Percentiles rank a stretch among this genome's conserved stretches.
These are phyloP conservation scores for Leptoclinus maculatus DNA, from an alignment of 2,797 vertebrate genomes.

Conservation along the genomic window DNA sequence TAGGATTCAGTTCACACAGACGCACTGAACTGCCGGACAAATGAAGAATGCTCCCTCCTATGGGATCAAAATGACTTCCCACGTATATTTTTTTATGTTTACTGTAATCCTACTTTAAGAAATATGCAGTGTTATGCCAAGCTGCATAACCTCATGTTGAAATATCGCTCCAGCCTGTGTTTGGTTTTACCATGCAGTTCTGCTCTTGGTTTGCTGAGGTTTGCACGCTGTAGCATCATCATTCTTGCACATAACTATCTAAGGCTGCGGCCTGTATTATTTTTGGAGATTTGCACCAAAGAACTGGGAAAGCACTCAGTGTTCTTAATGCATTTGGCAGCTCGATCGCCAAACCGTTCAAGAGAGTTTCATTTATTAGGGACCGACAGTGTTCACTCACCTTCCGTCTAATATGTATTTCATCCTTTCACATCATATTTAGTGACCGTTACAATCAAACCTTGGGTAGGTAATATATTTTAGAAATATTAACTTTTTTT, in stretches of 20 bases:
- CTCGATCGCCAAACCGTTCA: constrained; percentile 23
- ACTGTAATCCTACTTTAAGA: constrained; percentile 30
- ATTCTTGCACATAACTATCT: constrained; percentile 44
- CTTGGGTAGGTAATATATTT: background rate
- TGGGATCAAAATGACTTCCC: constrained; percentile 27
- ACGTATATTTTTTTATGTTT: constrained; percentile 35
- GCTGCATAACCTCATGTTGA: background rate
- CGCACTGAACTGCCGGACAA: constrained; percentile 25
- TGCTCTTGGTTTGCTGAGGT: constrained; percentile 17
- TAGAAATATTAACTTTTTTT: background rate
- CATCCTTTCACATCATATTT: constrained; percentile 6
- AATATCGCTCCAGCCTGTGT: background rate
- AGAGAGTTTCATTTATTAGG: constrained; percentile 24
- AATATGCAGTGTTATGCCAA: constrained; percentile 35
- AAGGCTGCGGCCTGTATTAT: constrained; percentile 45
- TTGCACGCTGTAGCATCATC: constrained; percentile 35
- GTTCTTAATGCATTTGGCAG: constrained; percentile 39
- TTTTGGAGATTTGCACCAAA: constrained; percentile 28
- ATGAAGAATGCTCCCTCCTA: constrained; percentile 21
- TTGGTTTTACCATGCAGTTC: constrained; percentile 15
- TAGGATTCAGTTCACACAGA: constrained; percentile 23
- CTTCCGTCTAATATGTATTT: constrained; percentile 21
- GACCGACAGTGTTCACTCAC: constrained; percentile 20
- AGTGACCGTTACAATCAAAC: constrained; percentile 17
- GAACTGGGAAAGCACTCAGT: constrained; percentile 25